phyloP scores from a whole-genome alignment of 2,888 invertebrate genomes.

The Stratiomys singularior region DNA sequence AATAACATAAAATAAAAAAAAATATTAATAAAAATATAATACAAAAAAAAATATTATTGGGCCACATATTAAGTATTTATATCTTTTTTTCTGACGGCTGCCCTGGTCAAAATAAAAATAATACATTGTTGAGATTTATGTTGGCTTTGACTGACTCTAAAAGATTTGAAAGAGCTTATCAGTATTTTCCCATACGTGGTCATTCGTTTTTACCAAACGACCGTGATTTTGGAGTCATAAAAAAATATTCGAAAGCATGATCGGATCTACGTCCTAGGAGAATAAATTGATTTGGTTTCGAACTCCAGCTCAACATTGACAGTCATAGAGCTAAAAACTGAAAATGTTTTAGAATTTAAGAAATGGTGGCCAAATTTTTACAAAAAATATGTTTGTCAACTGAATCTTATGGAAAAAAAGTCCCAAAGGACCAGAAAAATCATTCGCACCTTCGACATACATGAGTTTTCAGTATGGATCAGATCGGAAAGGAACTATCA shows the following conservation, averaged over 20 bases:
- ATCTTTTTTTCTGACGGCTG: constrained; percentile 29
- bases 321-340: constrained; percentile 16
- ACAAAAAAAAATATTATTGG: background rate
- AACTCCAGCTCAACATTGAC: constrained; percentile 13
- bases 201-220: constrained; percentile 18
- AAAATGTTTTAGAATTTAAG: constrained; percentile 12
- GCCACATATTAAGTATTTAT: constrained; percentile 12
- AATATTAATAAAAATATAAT: constrained; percentile 19
- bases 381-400: constrained; percentile 13
- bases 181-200: constrained; percentile 1
- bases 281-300: background rate
- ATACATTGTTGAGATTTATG: background rate
- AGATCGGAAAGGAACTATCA: constrained; percentile 38
- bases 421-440: constrained; percentile 42
- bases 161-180: background rate
- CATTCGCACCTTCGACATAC: constrained; percentile 42
- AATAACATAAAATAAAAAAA: constrained; percentile 30
- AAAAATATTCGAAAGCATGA: constrained; percentile 6
- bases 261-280: constrained; percentile 9
- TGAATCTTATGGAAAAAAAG: constrained; percentile 21
- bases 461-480: constrained; percentile 40
- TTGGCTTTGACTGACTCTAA: background rate
- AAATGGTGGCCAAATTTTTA: constrained; percentile 2
- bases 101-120: constrained; percentile 25
- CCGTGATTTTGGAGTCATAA: constrained; percentile 30